Percentiles rank a stretch among this genome's conserved stretches.
These are phyloP conservation scores for Polydrusus tereticollis DNA, from an alignment of 2,888 invertebrate genomes.

Conservation along the genomic window DNA sequence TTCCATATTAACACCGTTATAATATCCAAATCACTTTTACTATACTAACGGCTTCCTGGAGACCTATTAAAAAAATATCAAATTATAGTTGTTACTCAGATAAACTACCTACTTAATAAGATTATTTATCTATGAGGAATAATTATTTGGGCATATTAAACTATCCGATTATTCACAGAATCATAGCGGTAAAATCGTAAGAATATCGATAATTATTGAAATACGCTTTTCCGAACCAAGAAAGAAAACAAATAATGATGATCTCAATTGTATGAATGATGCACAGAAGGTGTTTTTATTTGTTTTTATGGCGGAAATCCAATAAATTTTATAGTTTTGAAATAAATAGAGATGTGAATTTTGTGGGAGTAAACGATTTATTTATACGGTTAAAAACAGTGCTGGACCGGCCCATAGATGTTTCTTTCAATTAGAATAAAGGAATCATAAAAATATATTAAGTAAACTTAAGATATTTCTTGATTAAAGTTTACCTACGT, in stretches of 20 bases:
- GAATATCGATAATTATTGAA: background rate
- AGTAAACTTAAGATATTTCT: too few relatives aligned
- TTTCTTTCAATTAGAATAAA: too few relatives aligned
- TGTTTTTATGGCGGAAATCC: background rate
- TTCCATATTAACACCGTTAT: too few relatives aligned
- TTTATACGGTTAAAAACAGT: too few relatives aligned
- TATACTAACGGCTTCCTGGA: too few relatives aligned
- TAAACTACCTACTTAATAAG: too few relatives aligned
- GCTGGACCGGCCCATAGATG: too few relatives aligned
- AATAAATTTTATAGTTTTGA: constrained; percentile 11
- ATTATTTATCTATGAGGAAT: background rate
- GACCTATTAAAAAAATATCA: too few relatives aligned
- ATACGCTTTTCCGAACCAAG: background rate
- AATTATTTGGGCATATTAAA: background rate
- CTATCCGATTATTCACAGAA: background rate
- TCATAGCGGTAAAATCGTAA: background rate
- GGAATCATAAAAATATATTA: too few relatives aligned
- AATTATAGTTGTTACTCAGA: too few relatives aligned
- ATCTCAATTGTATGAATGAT: constrained; percentile 2
- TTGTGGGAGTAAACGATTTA: background rate
- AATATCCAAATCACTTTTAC: too few relatives aligned
- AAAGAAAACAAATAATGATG: constrained; percentile 11
- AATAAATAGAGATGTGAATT: constrained; percentile 7
- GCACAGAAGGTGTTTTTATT: constrained; percentile 5
- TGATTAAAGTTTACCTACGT: too few relatives aligned